Evolutionary conservation across 2,797 vertebrate genomes (phyloP).

Genomic region (Clangula hyemalis): DNA sequence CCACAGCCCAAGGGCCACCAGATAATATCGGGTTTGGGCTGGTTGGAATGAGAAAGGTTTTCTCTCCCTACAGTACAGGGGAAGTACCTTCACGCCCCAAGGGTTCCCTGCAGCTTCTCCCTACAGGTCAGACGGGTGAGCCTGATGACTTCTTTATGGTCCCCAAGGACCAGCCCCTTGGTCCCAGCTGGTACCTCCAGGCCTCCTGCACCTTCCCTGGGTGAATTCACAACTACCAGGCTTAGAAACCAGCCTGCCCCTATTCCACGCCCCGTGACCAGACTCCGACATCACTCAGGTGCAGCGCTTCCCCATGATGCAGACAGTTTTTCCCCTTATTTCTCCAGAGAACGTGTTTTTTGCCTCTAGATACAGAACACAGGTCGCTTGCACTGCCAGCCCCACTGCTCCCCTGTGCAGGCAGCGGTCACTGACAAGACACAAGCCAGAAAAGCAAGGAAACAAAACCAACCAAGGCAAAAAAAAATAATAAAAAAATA

Average conservation of each 20-base stretch:
- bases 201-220: not conserved
- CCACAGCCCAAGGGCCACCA: not conserved
- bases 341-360: not conserved
- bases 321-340: not conserved
- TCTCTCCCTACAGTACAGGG: not conserved
- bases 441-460: not conserved
- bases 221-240: not conserved
- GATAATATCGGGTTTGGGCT: not conserved
- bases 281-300: not conserved
- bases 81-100: not conserved
- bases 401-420: not conserved
- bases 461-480: not conserved
- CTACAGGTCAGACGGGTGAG: accelerated
- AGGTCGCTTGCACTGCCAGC: not conserved
- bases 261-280: not conserved
- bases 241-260: not conserved
- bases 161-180: not conserved
- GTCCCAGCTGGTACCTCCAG: not conserved
- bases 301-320: not conserved
- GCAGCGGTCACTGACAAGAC: not conserved
- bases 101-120: not conserved
- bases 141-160: accelerated
- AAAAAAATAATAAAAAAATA: accelerated
- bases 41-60: not conserved
- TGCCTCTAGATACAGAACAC: not conserved